Base-by-base conservation (phyloP, 1,140 invertebrate species). In the Drosophila miranda region DNA sequence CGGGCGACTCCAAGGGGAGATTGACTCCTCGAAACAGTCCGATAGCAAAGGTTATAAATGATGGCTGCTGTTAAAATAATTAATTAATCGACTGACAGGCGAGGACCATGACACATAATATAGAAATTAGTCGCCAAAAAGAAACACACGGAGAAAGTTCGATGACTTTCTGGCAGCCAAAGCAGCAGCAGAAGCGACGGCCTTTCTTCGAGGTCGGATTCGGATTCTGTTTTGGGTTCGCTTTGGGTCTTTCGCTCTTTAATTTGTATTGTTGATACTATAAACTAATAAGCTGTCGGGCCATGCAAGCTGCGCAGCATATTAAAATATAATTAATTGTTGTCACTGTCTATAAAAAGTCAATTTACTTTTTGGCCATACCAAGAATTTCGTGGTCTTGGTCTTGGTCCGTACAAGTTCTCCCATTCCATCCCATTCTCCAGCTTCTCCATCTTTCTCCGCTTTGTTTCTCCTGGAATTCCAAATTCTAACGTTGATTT, bases 301-400 rank as follows among this genome's bases (percentile, higher is more conserved):
- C 11, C 34, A 13, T 38, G 41, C 64, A 61, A 63, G 81, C 51
- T 72, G 68, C 68, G 69, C 70, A 64, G 78, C 82, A 87, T 87
- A 86, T 86, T 87, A 87, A 86, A 82, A 87, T 78, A 86, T 86
- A 86, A 86, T 86, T 86, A 87, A 86, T 86, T 87, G 82, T 87
- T 86, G 77, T 87, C 81, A 86, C 81, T 81, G 82, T 87, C 82
- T 87, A 86, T 86, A 69, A 87, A 86, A 86, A 87, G 82, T 87
- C 81, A 80, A 86, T 86, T 86, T 87, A 77, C 78, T 68, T 62
- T 43, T 67, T 43, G 28, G 28, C 45, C 48, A 54, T 66, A 68
- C 76, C 68, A 50, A 76, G 71, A 84, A 74, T 84, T 84, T 70
- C 21, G 44, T 34, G 53, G 45, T 48, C 38, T 53, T 34, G 7